Evolutionary conservation across 2,888 invertebrate species (phyloP).

Genomic region (Chromoteleia sp.): DNA sequence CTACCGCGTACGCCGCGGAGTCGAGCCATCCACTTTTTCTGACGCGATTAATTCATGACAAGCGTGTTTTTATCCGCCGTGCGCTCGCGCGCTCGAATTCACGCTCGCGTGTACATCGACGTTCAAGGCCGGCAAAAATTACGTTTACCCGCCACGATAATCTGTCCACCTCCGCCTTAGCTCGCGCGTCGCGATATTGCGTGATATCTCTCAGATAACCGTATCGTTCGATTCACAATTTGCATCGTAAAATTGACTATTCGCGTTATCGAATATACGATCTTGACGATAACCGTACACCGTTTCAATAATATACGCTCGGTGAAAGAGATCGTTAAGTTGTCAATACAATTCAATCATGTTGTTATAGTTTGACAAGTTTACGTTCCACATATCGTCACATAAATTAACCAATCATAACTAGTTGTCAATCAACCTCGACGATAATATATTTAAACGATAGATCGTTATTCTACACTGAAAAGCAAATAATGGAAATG

Average conservation of each 20-base stretch:
- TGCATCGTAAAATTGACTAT: constrained; percentile 2
- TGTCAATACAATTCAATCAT: too few species aligned
- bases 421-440: too few species aligned
- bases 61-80: constrained; percentile 32
- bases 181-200: too few species aligned
- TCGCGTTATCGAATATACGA: neutral
- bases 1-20: neutral
- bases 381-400: too few species aligned
- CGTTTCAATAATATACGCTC: neutral
- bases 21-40: constrained; percentile 26
- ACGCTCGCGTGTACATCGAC: constrained; percentile 11
- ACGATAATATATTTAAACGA: too few species aligned
- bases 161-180: constrained; percentile 11
- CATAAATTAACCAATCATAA: too few species aligned
- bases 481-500: too few species aligned
- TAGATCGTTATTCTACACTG: too few species aligned
- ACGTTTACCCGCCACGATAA: constrained; percentile 23
- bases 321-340: too few species aligned
- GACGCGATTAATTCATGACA: constrained; percentile 35
- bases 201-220: constrained; percentile 6
- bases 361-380: too few species aligned
- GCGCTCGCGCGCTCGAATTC: constrained; percentile 12
- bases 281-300: neutral
- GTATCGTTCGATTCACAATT: neutral
- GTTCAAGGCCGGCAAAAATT: constrained; percentile 36